Evolutionary conservation across 1,140 invertebrate species (phyloP), one percentile per base, ranked within the genome.

Genomic region (Hypothenemus hampei): DNA sequence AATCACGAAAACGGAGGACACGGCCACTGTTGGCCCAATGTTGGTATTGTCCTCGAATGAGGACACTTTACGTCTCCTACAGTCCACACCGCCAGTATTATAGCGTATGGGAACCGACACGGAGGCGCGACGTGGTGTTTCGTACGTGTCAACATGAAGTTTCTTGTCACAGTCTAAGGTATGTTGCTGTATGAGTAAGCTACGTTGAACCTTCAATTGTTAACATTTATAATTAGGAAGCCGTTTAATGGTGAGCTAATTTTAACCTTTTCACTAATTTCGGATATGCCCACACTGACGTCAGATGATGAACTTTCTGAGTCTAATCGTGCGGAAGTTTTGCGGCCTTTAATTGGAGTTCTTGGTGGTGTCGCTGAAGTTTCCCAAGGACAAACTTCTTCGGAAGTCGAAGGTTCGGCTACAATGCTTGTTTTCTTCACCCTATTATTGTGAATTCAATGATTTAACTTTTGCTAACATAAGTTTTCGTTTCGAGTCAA

Each of bases 381-480:
- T 59, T 86, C 83, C 83, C 83, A 86, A 10, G 83, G 84, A 64
- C 83, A 86, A 3, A 85, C 78, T 57, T 83, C 80, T 70, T 82
- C 78, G 61, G 74, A 76, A 61, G 73, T 77, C 56, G 71, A 77
- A 62, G 64, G 62, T 11, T 58, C 68, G 5, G 68, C 69, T 62
- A 75, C 71, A 31, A 68, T 66, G 46, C 59, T 67, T 3, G 68
- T 65, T 55, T 71, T 71, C 58, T 68, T 71, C 53, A 68, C 61
- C 53, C 69, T 68, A 2, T 31, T 31, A 13, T 31, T 31, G 26
- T 3, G 3, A 13, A 31, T 3, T 31, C 26, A n/a, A n/a, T n/a
- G n/a, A n/a, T n/a, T n/a, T n/a, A n/a, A n/a, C n/a, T n/a, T n/a
- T n/a, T n/a, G n/a, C n/a, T n/a, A n/a, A n/a, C n/a, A n/a, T n/a